Base-by-base conservation (phyloP, 2,113 vertebrate species). In the Brachypodius melanocephalos region DNA sequence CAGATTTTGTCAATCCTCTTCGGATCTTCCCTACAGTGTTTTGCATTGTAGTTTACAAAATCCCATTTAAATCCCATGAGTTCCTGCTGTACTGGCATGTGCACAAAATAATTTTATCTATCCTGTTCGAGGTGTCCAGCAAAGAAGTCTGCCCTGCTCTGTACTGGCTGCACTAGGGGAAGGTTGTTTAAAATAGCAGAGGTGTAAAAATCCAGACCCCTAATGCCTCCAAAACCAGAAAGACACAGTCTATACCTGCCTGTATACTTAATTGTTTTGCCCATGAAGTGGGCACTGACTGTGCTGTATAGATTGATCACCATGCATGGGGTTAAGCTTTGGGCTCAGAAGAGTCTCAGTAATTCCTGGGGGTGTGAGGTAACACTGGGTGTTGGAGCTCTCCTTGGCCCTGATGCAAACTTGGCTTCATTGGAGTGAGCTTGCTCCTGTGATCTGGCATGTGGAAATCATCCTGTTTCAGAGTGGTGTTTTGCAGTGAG, bases 371-470 rank as follows among this genome's bases (percentile, higher is more conserved):
- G 14, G 17, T 5, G 2, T 31, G 36, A 49, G 40, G 29, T 20
- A 11, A 3, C 0, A 0, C 25, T 38, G 46, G 14, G 3, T 62
- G n/a, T 40, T 2, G 1, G 68, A 59, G 20, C 32, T 55, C n/a
- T 40, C 9, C 17, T 16, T 76, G 52, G 25, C 10, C 18, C 45
- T 61, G 20, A 3, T 11, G 38, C 31, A 51, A 20, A 21, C 38
- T n/a, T 71, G 72, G 9, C 15, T 29, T n/a, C 22, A 0, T 31
- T 52, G 40, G 7, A 6, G 4, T 43, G 34, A 43, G 46, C 18
- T 20, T 29, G 43, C 31, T 66, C 5, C 6, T 74, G 34, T 2
- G 12, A 14, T 34, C 34, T 24, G 52, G 26, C 38, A 6, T 1
- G 4, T 51, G 65, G n/a, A 29, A 21, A 25, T 14, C 38, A 45